Conservation (phyloP, 1,140 invertebrate species). For the Drosophila trapezifrons region DNA sequence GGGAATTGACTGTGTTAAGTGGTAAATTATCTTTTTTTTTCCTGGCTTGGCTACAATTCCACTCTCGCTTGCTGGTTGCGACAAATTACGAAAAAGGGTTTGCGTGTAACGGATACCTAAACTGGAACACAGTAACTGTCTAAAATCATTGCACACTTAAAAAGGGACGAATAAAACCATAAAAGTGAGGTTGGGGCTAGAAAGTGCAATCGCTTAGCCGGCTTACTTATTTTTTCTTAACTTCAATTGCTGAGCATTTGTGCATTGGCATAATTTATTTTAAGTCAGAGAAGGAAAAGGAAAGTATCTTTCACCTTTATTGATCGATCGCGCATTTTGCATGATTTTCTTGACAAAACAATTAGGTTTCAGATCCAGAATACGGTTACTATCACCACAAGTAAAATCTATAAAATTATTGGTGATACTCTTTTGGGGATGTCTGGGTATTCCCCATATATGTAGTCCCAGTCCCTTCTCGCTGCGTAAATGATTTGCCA, state of each 20-base stretch:
- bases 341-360: no score
- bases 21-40: constrained; percentile 68
- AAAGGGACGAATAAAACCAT: constrained; percentile 7
- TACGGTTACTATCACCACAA: no score
- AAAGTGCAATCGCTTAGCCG: not conserved
- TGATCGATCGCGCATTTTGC: no score
- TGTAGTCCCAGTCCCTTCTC: not conserved
- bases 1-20: constrained; percentile 67
- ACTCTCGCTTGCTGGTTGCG: constrained; percentile 17
- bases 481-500: constrained; percentile 2
- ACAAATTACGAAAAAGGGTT: constrained; percentile 60
- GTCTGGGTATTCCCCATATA: not conserved
- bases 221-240: not conserved
- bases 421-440: not conserved
- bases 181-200: constrained; percentile 16
- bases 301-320: not conserved
- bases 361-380: no score
- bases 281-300: not conserved
- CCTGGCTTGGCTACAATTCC: constrained; percentile 21
- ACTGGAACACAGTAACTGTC: constrained; percentile 8
- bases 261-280: constrained; percentile 59
- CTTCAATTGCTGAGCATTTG: constrained; percentile 38
- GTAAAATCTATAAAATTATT: not conserved
- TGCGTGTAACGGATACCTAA: constrained; percentile 65
- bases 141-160: constrained; percentile 8